These are phyloP conservation scores for Enteromius unitaeniatus DNA, from an alignment of 2,797 vertebrate species.

Conservation along the genomic window DNA sequence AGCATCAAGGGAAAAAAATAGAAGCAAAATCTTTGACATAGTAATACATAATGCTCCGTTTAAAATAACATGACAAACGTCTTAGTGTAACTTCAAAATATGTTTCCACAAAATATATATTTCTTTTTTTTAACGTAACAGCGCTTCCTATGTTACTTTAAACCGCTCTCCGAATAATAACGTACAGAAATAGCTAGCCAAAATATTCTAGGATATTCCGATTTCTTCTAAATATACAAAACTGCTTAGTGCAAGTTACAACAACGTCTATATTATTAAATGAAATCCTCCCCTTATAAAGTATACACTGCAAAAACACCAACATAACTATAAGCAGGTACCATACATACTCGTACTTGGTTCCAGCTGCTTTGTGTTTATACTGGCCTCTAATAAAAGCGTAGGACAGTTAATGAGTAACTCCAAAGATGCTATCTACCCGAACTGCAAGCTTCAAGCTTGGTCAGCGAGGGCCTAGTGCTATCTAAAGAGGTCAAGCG, in stretches of 20 bases:
- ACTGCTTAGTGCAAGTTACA: conserved; percentile 40
- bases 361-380: conserved; percentile 36
- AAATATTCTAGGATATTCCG: conserved; percentile 17
- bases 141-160: conserved; percentile 21
- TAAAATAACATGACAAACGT: conserved; percentile 47
- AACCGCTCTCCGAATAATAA: conserved; percentile 26
- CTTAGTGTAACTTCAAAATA: conserved; percentile 50
- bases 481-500: conserved; percentile 28
- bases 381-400: conserved; percentile 54
- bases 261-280: conserved; percentile 41
- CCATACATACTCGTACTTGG: conserved; percentile 42
- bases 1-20: conserved; percentile 81
- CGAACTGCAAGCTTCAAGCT: neutral
- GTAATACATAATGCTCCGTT: conserved; percentile 54
- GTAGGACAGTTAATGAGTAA: conserved; percentile 56
- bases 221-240: conserved; percentile 39
- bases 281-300: conserved; percentile 18
- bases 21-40: conserved; percentile 72
- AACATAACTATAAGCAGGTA: conserved; percentile 43
- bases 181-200: neutral
- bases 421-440: conserved; percentile 14
- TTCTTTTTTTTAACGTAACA: neutral
- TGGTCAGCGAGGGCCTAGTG: conserved; percentile 25
- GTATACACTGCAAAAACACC: conserved; percentile 27
- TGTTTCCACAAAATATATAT: conserved; percentile 37